A percentile compares a stretch with the other conserved stretches of the same genome.
Conservation (phyloP, 2,113 vertebrate genomes). For the Rhineura floridana region DNA sequence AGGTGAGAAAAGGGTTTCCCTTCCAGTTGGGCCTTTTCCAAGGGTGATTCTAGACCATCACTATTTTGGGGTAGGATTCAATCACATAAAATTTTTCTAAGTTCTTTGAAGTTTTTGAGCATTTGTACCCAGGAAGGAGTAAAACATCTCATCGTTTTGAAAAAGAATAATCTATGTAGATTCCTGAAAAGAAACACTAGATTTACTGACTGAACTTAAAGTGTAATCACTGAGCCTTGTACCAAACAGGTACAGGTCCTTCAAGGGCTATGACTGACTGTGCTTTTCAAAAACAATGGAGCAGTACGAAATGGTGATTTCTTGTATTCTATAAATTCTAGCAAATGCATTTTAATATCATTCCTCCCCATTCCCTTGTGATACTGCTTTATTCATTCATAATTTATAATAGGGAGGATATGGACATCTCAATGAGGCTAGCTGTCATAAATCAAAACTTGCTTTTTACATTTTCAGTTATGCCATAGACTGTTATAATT, state of each 20-base stretch:
- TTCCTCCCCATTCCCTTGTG: conserved; percentile 19
- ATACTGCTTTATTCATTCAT: conserved; percentile 17
- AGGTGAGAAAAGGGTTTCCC: neutral
- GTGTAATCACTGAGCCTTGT: neutral
- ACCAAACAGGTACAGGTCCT: neutral
- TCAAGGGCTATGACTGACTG: neutral
- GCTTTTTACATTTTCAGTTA: conserved; percentile 4
- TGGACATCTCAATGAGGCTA: neutral
- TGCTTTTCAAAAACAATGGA: neutral
- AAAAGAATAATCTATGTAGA: neutral
- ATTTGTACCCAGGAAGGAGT: neutral
- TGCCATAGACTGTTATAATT: neutral
- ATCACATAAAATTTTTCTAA: no score
- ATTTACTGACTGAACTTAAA: neutral
- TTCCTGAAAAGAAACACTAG: neutral
- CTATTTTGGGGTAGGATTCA: no score
- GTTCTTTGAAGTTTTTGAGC: neutral
- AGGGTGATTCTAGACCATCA: no score
- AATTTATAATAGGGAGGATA: conserved; percentile 14
- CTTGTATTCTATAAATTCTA: conserved; percentile 17
- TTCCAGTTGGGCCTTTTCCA: neutral
- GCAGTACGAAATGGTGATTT: neutral
- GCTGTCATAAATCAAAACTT: conserved; percentile 38
- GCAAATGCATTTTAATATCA: conserved; percentile 16
- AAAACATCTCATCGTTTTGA: neutral